Conservation (phyloP, 2,113 vertebrate species). For the Rissa tridactyla region DNA sequence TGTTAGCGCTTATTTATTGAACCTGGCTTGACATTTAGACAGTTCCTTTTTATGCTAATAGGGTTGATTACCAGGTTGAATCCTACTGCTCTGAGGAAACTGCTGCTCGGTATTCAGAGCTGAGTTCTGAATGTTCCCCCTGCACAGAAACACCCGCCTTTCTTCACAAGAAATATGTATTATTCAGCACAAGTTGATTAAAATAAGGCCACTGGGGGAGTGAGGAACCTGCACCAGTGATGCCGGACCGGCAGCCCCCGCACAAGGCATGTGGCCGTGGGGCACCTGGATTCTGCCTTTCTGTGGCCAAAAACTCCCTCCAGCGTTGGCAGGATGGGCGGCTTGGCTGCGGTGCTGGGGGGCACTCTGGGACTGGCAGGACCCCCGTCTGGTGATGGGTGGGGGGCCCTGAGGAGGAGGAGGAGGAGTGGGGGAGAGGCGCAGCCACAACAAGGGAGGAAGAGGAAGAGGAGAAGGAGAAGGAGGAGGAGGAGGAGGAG, state of each 20-base stretch:
- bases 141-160: background rate
- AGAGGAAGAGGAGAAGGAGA: too few relatives aligned
- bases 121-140: background rate
- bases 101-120: slow-evolving; percentile 1
- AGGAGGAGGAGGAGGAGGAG: too few relatives aligned
- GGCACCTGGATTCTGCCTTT: background rate
- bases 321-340: fast-evolving
- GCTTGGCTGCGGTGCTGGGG: background rate
- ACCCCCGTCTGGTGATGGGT: fast-evolving
- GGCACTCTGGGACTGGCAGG: background rate
- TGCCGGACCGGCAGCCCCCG: background rate
- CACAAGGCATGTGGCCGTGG: fast-evolving
- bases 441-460: background rate
- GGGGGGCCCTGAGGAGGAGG: background rate
- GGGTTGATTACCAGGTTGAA: background rate
- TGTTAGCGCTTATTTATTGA: background rate
- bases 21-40: background rate
- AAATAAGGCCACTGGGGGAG: background rate
- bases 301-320: background rate
- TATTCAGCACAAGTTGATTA: background rate
- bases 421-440: background rate
- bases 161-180: background rate
- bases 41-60: slow-evolving; percentile 19
- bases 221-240: background rate
- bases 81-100: background rate